Evolutionary conservation across 53 echinoderm and acorn worm species (phyloP).

Genomic region (Holothuria scabra): DNA sequence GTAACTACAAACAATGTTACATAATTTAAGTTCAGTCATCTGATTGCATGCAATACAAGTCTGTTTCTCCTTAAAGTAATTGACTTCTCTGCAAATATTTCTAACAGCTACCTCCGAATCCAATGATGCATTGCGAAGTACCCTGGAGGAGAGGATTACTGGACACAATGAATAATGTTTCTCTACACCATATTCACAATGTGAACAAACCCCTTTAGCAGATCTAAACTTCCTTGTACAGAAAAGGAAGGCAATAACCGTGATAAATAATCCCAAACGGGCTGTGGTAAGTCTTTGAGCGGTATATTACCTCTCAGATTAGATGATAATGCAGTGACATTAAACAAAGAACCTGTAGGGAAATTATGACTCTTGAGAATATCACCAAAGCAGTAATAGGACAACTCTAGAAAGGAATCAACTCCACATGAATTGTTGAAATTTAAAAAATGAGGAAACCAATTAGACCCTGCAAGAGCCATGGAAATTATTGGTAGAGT

Average conservation of each 20-base stretch:
- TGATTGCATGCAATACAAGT: no score
- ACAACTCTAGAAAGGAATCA: conserved; percentile 2
- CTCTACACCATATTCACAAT: neutral
- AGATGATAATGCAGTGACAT: neutral
- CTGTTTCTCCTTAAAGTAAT: neutral
- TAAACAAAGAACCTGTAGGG: conserved; percentile 1
- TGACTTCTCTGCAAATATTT: neutral
- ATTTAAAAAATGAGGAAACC: neutral
- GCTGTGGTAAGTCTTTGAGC: neutral
- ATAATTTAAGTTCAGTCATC: no score
- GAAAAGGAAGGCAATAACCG: neutral
- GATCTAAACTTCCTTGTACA: conserved; percentile 3
- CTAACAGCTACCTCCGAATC: conserved; percentile 5
- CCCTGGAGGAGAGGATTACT: neutral
- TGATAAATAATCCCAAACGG: conserved; percentile 2
- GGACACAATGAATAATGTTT: neutral
- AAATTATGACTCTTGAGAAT: neutral
- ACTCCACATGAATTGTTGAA: conserved; percentile 16
- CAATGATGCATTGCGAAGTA: neutral
- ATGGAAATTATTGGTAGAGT: neutral
- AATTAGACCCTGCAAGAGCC: neutral
- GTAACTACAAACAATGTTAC: no score
- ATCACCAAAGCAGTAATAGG: conserved; percentile 19
- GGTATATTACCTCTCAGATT: neutral
- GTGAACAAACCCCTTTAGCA: neutral